Evolutionary conservation across 2,888 invertebrate species (phyloP).

Genomic region (Megalurothrips usitatus): DNA sequence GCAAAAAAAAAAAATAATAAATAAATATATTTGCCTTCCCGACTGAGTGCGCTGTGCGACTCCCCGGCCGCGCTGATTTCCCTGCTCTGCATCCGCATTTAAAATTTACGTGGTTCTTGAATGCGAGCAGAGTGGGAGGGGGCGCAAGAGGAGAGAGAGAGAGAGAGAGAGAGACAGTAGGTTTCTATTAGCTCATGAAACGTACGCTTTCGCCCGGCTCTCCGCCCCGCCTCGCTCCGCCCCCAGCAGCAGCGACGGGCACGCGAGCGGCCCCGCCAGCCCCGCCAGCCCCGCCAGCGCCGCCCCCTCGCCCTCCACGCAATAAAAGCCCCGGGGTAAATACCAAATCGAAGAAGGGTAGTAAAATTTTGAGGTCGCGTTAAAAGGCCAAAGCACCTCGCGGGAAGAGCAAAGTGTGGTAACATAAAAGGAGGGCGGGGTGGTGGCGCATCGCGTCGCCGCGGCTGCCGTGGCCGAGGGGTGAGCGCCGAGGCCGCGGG

Average conservation of each 20-base stretch:
- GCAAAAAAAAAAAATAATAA: no score
- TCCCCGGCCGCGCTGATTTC: no score
- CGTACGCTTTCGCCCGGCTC: neutral
- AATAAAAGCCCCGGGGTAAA: constrained; percentile 9
- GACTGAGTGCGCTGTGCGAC: no score
- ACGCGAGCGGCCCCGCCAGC: neutral
- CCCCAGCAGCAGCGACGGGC: neutral
- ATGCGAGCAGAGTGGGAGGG: no score
- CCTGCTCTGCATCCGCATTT: no score
- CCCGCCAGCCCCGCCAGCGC: neutral
- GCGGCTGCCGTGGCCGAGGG: no score
- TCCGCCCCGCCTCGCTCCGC: neutral
- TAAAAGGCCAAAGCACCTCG: constrained; percentile 15
- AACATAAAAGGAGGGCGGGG: neutral
- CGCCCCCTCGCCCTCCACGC: neutral
- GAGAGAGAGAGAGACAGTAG: constrained; percentile 9
- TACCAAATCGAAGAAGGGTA: constrained; percentile 24
- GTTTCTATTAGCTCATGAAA: constrained; percentile 23
- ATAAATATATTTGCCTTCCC: no score
- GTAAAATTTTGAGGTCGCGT: constrained; percentile 2
- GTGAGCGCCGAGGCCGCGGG: no score
- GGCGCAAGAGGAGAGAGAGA: no score
- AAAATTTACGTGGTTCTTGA: no score
- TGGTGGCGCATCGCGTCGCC: no score
- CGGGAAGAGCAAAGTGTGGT: constrained; percentile 8